Conservation (phyloP, 2,113 vertebrate genomes). For the Centropus bengalensis region DNA sequence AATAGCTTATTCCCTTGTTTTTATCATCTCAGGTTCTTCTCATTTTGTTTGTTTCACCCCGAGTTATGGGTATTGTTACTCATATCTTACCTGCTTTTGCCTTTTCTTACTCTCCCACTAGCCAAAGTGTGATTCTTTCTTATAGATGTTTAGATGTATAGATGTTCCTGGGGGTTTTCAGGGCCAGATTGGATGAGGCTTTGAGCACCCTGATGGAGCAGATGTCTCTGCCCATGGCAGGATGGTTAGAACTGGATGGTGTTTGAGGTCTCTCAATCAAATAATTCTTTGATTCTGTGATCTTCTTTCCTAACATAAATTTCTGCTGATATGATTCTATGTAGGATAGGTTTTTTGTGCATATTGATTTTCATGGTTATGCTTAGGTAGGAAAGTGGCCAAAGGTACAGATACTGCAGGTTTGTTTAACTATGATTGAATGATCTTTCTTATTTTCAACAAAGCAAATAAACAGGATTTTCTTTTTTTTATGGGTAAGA, state of each 20-base stretch:
- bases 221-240: no score
- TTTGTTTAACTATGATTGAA: background rate
- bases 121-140: background rate
- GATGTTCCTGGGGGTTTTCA: no score
- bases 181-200: no score
- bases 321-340: background rate
- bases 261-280: no score
- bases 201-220: no score
- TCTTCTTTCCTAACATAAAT: background rate
- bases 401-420: background rate
- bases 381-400: background rate
- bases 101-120: background rate
- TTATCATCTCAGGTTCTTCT: background rate
- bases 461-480: background rate
- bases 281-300: no score
- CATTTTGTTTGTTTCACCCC: background rate
- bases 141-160: no score
- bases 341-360: background rate
- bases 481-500: background rate
- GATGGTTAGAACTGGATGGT: no score
- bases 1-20: background rate
- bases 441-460: background rate
- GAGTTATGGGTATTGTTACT: background rate
- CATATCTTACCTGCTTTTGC: background rate
- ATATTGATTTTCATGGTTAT: background rate